Conservation (phyloP, 2,113 vertebrate genomes). For the Anas platyrhynchos region DNA sequence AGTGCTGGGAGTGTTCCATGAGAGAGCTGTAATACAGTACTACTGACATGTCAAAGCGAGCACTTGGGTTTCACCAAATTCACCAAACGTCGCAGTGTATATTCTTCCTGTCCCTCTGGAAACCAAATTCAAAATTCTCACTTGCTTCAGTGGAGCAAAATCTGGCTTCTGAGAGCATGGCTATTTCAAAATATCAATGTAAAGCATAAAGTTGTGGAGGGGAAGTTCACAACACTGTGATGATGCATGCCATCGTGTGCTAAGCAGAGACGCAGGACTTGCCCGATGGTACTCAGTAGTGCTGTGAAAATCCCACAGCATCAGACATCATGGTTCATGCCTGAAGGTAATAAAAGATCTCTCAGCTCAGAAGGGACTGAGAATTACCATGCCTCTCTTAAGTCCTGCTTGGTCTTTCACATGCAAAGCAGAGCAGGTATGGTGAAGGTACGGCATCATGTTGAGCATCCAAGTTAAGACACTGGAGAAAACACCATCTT, state of each 20-base stretch:
- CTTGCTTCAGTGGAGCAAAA: background rate
- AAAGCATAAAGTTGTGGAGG: rapidly evolving
- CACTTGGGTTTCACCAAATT: background rate
- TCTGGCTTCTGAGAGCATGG: background rate
- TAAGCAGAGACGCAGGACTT: background rate
- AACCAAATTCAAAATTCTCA: background rate
- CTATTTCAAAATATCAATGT: background rate
- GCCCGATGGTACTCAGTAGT: background rate
- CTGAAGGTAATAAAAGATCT: background rate
- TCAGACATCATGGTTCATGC: background rate
- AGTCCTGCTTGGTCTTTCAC: background rate
- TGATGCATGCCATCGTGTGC: background rate
- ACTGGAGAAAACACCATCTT: background rate
- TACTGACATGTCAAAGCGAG: background rate
- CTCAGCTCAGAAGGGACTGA: background rate
- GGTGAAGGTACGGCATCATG: background rate
- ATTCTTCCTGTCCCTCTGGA: background rate
- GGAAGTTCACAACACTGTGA: background rate
- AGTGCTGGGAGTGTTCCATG: background rate
- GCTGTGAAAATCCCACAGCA: background rate
- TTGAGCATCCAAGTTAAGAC: background rate
- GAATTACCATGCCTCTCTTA: background rate
- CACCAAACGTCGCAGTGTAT: background rate
- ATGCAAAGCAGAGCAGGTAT: rapidly evolving
- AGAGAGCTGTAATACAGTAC: background rate